Evolutionary conservation across 2,888 invertebrate genomes (phyloP).

Genomic region (Cistogaster globosa): DNA sequence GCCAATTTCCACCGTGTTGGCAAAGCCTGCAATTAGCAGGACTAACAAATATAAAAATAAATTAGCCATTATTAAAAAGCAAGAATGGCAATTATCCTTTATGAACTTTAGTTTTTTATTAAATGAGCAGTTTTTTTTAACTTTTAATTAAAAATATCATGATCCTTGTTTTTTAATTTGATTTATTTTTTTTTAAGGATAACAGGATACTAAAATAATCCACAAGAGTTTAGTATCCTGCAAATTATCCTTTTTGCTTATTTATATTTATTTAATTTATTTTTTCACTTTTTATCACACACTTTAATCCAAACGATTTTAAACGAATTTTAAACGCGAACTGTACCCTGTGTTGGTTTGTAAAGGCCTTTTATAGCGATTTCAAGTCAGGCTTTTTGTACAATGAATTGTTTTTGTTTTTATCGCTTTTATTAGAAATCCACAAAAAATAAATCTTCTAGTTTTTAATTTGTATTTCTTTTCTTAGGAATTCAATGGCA

Average conservation of each 20-base stretch:
- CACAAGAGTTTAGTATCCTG: conserved; percentile 38
- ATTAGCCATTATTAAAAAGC: conserved; percentile 59
- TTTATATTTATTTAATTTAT: conserved; percentile 17
- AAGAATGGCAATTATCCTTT: conserved; percentile 61
- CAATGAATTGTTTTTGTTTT: conserved; percentile 30
- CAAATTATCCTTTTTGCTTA: conserved; percentile 38
- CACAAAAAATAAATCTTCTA: background rate
- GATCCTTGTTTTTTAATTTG: conserved; percentile 21
- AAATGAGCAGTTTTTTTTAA: conserved; percentile 10
- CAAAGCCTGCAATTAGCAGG: conserved; percentile 58
- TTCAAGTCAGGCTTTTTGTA: conserved; percentile 10
- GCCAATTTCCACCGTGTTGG: conserved; percentile 49
- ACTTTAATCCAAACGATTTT: conserved; percentile 30
- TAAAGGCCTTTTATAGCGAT: conserved; percentile 57
- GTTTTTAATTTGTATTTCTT: background rate
- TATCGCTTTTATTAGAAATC: conserved; percentile 24
- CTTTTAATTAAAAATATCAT: conserved; percentile 10
- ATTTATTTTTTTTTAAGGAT: conserved; percentile 28
- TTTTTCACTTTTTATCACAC: conserved; percentile 4
- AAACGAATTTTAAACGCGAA: conserved; percentile 42
- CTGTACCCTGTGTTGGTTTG: conserved; percentile 39
- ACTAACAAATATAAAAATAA: conserved; percentile 60
- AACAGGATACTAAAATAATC: conserved; percentile 57
- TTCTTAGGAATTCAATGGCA: conserved; percentile 48
- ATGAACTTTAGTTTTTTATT: background rate